Base-by-base conservation (phyloP, 2,113 vertebrate genomes). In the Leucopternis melanops region DNA sequence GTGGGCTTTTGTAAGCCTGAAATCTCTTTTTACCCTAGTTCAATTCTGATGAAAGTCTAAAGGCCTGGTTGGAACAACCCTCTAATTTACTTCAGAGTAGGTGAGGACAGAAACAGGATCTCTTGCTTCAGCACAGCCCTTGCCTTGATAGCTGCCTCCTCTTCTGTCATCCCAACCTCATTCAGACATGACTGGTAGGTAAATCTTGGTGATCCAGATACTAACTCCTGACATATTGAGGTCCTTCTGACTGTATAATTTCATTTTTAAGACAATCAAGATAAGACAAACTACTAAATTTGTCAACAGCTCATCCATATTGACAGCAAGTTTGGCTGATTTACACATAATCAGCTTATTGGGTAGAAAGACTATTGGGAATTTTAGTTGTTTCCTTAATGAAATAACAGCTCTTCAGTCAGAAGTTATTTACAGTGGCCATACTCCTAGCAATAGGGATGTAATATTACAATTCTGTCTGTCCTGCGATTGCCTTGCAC, bases 301-400 rank as follows among this genome's bases (percentile, higher is more conserved):
- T 96, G 95, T 97, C 97, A 95, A 70, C 95, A 95, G 62, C 42
- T 91, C 0, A 0, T 90, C 81, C 14, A 6, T 83, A 73, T 70
- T 82, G 86, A 83, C 70, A 81, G 77, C 31, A 81, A 75, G 47
- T 94, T 96, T 89, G 65, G 16, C 62, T 95, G 91, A 97, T 96
- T 92, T 96, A 95, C 55, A 77, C 86, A 80, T 55, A 96, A 67
- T 72, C 54, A 62, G 32, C 42, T 97, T 91, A 96, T 66, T 95
- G 89, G 6, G 29, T 73, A 86, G 91, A 92, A 89, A 92, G 81
- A 52, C 95, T 88, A 91, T 47, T 92, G 94, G 71, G 81, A 96
- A 92, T 96, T 92, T 94, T 66, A 86, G 91, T 83, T 94, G 29
- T 87, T 97, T 94, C 86, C 81, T 40, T 97, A 95, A 97, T 95